Base-by-base conservation (phyloP, 2,888 invertebrate genomes). In the Drosophila basisetae region DNA sequence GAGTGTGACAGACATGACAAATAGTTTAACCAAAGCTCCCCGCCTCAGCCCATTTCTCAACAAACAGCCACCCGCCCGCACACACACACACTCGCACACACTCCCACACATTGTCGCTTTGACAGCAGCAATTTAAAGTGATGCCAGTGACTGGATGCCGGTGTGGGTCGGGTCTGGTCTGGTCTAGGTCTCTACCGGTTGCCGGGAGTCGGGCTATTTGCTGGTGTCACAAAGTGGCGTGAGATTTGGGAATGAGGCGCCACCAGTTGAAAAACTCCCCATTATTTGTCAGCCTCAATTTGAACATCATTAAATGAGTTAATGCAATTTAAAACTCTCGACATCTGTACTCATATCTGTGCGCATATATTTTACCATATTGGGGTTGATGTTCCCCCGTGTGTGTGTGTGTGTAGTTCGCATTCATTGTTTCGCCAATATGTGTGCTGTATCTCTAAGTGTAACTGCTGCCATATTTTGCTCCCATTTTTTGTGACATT, bases 61-160 rank as follows among this genome's bases (percentile, higher is more conserved):
- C 43, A 41, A 58, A 37, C 68, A 39, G 18, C 53, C 18, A 1
- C 47, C 4, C 54, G 43, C 7, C 2, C 47, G 3, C 47, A 1
- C 47, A 0, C 22, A 1, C 47, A 7, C 43, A 1, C 39, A 9
- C 18, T 10, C 41, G 10, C 70, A 58, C 67, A 72, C 56, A 59
- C 53, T 64, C 37, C 52, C 52, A 49, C 52, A 62, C 50, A 70
- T 37, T 70, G 75, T 77, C 71, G 75, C 73, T 68, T 75, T 84
- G 83, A 89, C 90, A 89, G 81, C 83, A 83, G 79, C 78, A 91
- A 82, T 89, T 85, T 85, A 85, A 78, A 85, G 82, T 85, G 89
- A 86, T 76, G 86, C 59, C 72, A 64, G 58, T 22, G 66, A 61
- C 58, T 43, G 68, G 50, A 30, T 28, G 25, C 28, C 28, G 39